Base-by-base conservation (phyloP, 2,797 vertebrate species). In the Danio choprae region DNA sequence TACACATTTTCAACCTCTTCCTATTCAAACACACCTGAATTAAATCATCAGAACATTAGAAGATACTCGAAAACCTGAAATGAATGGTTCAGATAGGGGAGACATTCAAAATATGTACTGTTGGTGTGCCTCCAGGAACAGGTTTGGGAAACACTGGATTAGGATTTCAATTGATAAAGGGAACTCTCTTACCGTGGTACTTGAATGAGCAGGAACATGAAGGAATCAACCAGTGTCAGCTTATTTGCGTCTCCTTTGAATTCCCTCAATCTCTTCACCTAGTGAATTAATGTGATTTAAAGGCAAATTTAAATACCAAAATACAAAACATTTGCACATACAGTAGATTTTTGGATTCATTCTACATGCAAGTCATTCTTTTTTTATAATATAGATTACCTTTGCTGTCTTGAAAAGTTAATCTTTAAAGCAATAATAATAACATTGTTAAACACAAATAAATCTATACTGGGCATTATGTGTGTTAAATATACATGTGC, bases 181-280 rank as follows among this genome's bases (percentile, higher is more conserved):
- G 4, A 16, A n/a, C 22, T 44, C 38, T 50, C 95, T 93, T 93
- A 99, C 98, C 96, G 95, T 91, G 97, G 98, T 91, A 99, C 95
- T 90, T 95, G 96, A 91, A 98, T 97, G 89, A 99, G 87, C 77
- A 93, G 92, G 89, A 93, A 94, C 95, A 99, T 97, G 92, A 99
- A 99, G 87, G 95, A 97, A 89, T 99, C 98, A 1, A 96, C 96
- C 90, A 98, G 94, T 56, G 96, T 96, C 90, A 99, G 93, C 92
- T 97, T 98, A 91, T 93, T 93, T 73, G 95, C 89, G 81, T 98
- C 95, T 46, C 96, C 97, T 91, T 91, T 95, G 91, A 97, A 99
- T 15, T 94, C 89, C 91, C 93, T 93, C 55, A 99, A 92, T 89
- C 96, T 98, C 93, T 96, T 98, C 84, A 96, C 92, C 98, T 99